Conservation (phyloP, 1,140 invertebrate genomes). For the Drosophila seguyi region DNA sequence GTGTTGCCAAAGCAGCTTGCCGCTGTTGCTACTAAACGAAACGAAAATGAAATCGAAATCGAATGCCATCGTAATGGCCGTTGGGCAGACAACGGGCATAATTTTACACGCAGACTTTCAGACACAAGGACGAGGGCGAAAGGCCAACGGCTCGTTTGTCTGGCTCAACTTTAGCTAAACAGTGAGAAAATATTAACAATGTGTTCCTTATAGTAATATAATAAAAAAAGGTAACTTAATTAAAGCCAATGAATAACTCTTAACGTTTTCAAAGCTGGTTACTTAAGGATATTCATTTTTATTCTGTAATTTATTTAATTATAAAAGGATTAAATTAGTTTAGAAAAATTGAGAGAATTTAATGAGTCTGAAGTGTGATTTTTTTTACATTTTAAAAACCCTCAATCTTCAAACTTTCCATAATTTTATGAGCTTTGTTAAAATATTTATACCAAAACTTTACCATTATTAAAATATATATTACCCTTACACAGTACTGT, state of each 20-base stretch:
- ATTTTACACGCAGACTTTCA: constrained; percentile 69
- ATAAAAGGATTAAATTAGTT: no score
- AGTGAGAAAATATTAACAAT: constrained; percentile 1
- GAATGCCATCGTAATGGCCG: constrained; percentile 77
- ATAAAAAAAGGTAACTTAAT: neutral
- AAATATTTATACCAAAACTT: no score
- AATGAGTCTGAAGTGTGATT: no score
- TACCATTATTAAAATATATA: no score
- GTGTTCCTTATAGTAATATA: neutral
- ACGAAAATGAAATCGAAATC: constrained; percentile 78
- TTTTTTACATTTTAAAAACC: no score
- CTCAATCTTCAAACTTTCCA: no score
- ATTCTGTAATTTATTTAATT: no score
- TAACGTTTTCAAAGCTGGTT: no score
- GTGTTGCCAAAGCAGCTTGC: constrained; percentile 76
- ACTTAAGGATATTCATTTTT: no score
- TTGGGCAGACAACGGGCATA: constrained; percentile 75
- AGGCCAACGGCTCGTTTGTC: constrained; percentile 52
- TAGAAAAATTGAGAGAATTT: no score
- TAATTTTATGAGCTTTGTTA: no score
- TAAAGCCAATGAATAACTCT: neutral
- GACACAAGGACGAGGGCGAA: constrained; percentile 28
- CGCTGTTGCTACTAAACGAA: constrained; percentile 72
- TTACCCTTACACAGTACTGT: neutral
- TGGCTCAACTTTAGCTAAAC: constrained; percentile 15